Conservation (phyloP, 2,888 invertebrate species). For the Drosophila hamatofila region DNA sequence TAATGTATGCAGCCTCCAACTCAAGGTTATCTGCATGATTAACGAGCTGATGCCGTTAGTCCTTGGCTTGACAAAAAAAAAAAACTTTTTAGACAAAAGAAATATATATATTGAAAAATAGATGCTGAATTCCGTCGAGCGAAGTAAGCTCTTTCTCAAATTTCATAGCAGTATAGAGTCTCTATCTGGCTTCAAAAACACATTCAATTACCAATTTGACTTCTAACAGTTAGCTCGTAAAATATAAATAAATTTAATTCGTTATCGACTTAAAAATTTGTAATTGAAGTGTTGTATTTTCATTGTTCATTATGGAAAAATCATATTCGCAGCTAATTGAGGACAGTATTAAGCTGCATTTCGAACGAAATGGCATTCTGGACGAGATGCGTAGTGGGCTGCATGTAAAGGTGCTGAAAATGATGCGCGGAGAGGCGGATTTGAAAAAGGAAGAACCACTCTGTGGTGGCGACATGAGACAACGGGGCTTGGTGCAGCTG, state of each 20-base stretch:
- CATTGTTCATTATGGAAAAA: conserved; percentile 26
- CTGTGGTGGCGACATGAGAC: conserved; percentile 30
- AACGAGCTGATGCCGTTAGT: conserved; percentile 47
- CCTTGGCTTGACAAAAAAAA: conserved; percentile 5
- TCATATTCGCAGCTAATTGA: conserved; percentile 36
- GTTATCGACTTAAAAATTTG: conserved; percentile 28
- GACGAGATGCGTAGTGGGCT: conserved; percentile 76
- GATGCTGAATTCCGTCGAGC: conserved; percentile 9
- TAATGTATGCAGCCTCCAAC: conserved; percentile 52
- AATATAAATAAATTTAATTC: conserved; percentile 21
- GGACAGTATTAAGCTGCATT: conserved; percentile 66
- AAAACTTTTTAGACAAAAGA: conserved; percentile 58
- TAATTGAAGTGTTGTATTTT: conserved; percentile 3
- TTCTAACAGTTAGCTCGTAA: not conserved
- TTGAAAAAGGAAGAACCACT: conserved; percentile 26
- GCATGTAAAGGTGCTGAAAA: conserved; percentile 73
- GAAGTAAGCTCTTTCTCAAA: conserved; percentile 18
- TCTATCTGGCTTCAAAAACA: not conserved
- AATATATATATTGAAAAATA: no score
- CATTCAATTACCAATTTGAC: not conserved
- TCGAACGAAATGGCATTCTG: conserved; percentile 72
- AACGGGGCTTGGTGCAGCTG: conserved; percentile 35
- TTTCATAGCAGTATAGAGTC: not conserved
- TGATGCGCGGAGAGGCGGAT: conserved; percentile 66
- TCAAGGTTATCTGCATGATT: conserved; percentile 70